Evolutionary conservation across 1,140 invertebrate genomes (phyloP).

Genomic region (Procambarus virginalis): DNA sequence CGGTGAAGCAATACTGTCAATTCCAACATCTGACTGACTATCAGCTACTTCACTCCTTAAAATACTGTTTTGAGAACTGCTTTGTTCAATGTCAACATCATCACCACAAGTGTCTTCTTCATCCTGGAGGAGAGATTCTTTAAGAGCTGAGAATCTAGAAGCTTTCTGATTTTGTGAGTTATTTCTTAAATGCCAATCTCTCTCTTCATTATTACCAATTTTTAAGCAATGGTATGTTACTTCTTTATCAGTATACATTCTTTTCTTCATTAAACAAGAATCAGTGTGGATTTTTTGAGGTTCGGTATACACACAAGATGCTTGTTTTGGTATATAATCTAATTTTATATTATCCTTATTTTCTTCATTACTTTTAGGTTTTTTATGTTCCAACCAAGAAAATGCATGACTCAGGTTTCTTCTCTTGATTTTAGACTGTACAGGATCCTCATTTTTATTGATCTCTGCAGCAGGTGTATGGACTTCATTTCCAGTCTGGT

Average conservation of each 20-base stretch:
- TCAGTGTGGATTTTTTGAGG: not conserved
- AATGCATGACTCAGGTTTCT: not conserved
- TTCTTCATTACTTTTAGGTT: not conserved
- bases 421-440: not conserved
- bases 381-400: not conserved
- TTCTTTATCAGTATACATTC: not conserved
- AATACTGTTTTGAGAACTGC: not conserved
- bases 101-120: not conserved
- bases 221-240: not conserved
- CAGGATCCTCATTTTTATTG: not conserved
- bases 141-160: not conserved
- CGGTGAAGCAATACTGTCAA: slow-evolving; percentile 4
- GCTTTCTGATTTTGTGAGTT: not conserved
- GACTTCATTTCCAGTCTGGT: not conserved
- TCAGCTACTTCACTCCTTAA: not conserved
- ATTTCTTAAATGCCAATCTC: not conserved
- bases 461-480: not conserved
- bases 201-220: not conserved
- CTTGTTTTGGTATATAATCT: not conserved
- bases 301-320: not conserved
- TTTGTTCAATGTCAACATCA: not conserved
- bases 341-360: not conserved
- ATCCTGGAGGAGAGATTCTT: not conserved
- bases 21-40: not conserved
- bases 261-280: not conserved